Evolutionary conservation across 2,888 invertebrate genomes (phyloP).

Genomic region (Itoplectis maculator): DNA sequence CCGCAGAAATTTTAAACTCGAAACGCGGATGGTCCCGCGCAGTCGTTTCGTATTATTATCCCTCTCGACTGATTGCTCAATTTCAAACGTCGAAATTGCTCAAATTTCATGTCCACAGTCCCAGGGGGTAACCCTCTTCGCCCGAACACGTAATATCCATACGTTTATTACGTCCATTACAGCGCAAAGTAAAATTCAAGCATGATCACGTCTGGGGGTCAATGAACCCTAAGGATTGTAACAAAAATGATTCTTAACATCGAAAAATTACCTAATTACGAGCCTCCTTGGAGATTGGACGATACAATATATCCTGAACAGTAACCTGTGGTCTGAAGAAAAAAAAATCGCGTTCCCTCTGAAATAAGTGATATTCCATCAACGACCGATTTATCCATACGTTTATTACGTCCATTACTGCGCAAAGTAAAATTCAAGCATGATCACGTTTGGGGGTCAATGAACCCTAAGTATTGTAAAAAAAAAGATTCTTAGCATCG

Average conservation of each 20-base stretch:
- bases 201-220: neutral
- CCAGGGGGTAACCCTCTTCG: neutral
- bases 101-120: constrained; percentile 47
- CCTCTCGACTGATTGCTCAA: constrained; percentile 62
- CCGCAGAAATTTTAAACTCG: constrained; percentile 57
- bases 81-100: constrained; percentile 63
- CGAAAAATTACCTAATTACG: constrained; percentile 1
- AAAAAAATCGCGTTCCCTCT: constrained; percentile 15
- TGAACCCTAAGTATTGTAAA: neutral
- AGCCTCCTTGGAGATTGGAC: neutral
- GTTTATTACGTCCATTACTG: constrained; percentile 32
- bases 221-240: neutral
- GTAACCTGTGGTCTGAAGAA: neutral
- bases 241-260: neutral
- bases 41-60: constrained; percentile 48
- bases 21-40: constrained; percentile 50
- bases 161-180: constrained; percentile 35
- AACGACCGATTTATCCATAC: constrained; percentile 29
- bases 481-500: neutral
- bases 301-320: neutral
- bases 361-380: constrained; percentile 5
- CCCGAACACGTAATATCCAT: constrained; percentile 49
- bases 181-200: constrained; percentile 35
- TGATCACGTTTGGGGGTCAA: neutral
- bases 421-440: constrained; percentile 35